Percentiles rank a stretch among this genome's conserved stretches.
phyloP scores from a whole-genome alignment of 2,888 invertebrate genomes.

The Odontomyia ornata region DNA sequence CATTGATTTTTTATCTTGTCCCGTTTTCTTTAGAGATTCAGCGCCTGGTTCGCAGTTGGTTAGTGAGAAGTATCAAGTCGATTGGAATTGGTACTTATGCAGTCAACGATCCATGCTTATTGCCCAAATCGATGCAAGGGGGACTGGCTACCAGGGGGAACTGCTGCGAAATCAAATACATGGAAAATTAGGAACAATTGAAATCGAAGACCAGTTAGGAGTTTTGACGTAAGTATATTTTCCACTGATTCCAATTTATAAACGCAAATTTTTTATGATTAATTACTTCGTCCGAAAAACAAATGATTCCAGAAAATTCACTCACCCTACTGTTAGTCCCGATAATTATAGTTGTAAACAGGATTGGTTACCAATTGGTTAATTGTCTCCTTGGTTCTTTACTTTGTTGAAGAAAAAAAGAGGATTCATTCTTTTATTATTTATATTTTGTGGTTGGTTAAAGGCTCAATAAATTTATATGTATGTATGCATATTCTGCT shows the following conservation, averaged over 20 bases:
- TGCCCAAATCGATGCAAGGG: constrained; percentile 88
- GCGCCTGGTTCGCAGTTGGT: constrained; percentile 87
- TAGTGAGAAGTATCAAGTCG: constrained; percentile 79
- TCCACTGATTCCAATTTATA: background rate
- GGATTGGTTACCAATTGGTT: no score
- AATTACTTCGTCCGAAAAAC: background rate
- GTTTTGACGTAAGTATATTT: constrained; percentile 71
- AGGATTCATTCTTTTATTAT: no score
- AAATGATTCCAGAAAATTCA: no score
- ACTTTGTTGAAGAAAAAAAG: no score
- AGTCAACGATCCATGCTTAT: constrained; percentile 85
- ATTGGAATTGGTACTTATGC: constrained; percentile 87
- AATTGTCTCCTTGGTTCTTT: no score
- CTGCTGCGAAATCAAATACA: constrained; percentile 77
- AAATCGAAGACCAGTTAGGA: constrained; percentile 81
- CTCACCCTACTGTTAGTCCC: no score
- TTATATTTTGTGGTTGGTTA: no score
- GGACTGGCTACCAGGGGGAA: constrained; percentile 86
- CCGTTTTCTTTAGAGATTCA: constrained; percentile 71
- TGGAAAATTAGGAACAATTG: constrained; percentile 75
- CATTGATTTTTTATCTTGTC: constrained; percentile 16
- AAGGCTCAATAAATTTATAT: no score
- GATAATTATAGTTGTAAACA: no score
- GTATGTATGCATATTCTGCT: no score
- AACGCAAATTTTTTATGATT: background rate